These are phyloP conservation scores for Horisme vitalbata DNA, from an alignment of 2,888 invertebrate genomes.

Conservation along the genomic window DNA sequence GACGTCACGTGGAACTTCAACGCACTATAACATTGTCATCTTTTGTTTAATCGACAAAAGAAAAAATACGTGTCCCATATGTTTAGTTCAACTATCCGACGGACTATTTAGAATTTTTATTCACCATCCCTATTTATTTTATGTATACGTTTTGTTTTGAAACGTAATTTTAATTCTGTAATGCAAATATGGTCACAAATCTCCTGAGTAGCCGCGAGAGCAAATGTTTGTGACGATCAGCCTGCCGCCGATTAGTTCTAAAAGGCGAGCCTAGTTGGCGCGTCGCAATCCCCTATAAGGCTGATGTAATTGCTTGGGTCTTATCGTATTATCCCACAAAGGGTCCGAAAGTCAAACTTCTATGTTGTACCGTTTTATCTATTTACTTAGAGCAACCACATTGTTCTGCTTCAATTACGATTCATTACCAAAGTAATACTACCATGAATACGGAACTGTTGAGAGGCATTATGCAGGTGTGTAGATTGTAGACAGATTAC, in stretches of 20 bases:
- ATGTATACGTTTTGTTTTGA: too few species aligned
- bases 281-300: constrained; percentile 27
- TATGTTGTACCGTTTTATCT: constrained; percentile 29
- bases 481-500: too few species aligned
- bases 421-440: constrained; percentile 6
- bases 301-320: constrained; percentile 27
- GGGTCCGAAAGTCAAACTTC: constrained; percentile 31
- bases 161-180: neutral
- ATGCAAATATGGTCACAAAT: neutral
- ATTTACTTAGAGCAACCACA: constrained; percentile 21
- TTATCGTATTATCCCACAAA: constrained; percentile 30
- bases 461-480: too few species aligned
- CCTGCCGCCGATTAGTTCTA: constrained; percentile 21
- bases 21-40: too few species aligned
- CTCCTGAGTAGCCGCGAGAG: constrained; percentile 17
- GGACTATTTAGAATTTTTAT: too few species aligned
- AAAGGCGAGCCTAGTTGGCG: constrained; percentile 26
- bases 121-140: too few species aligned
- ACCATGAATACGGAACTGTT: neutral
- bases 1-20: too few species aligned
- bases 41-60: too few species aligned
- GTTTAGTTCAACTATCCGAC: too few species aligned
- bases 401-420: constrained; percentile 22
- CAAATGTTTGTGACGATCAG: constrained; percentile 24
- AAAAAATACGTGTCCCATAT: too few species aligned